Base-by-base conservation (phyloP, 2,113 vertebrate species). In the Eudorcas thomsonii region DNA sequence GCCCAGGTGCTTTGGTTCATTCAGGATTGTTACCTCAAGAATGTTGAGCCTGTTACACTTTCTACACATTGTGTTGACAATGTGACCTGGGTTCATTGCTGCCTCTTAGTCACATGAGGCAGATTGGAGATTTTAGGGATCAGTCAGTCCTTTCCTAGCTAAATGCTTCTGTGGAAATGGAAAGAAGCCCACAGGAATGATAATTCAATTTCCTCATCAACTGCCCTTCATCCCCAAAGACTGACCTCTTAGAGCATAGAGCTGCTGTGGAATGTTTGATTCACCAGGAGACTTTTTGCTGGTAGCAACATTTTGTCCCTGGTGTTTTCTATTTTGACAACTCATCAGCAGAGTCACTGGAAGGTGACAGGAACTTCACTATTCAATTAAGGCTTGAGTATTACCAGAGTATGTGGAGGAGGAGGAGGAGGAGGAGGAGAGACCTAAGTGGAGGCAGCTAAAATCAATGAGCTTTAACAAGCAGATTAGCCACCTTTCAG, bases 301-400 rank as follows among this genome's bases (percentile, higher is more conserved):
- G 57, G 55, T 55, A 36, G 90, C 48, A 86, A 55, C 50, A 50
- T 86, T 96, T 77, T 60, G 60, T 71, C 60, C 59, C 33, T 28
- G 7, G 15, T 77, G 59, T 60, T 96, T 97, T 55, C 88, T 88
- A 7, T 62, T 55, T 86, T 92, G 94, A 93, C 94, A 96, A 84
- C 28, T 97, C 43, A 96, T 96, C 87, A 84, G 86, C 77, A 93
- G 60, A 96, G 55, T 48, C 23, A 26, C 52, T 85, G 84, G 84
- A 85, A 95, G 71, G 90, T 80, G 74, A 45, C 71, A 85, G 88
- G 71, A 95, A 50, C 57, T 57, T 95, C 62, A 57, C 74, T n/a
- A 19, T 90, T 94, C 94, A 87, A 33, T 97, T 92, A 89, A 88
- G 30, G 11, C 77, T 54, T 71, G 86, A 25, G 55, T 55, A n/a